Base-by-base conservation (phyloP, 2,797 vertebrate species). In the Syngnathus rostellatus region DNA sequence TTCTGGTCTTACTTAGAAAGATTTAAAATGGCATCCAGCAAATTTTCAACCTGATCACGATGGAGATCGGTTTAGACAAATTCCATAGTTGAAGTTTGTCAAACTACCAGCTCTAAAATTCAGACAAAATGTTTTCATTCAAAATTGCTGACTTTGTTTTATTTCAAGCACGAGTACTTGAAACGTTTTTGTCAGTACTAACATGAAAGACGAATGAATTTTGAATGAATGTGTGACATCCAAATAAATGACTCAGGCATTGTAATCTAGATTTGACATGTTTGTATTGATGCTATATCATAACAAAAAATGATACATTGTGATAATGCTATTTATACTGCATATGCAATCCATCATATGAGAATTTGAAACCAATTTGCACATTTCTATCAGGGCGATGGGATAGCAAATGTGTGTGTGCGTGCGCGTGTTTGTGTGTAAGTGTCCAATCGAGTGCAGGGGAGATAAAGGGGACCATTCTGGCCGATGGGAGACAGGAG, bases 401-500 rank as follows among this genome's bases (percentile, higher is more conserved):
- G 31, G 14, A 16, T 14, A 58, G 25, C 31, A 8, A n/a, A 9
- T n/a, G 8, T 38, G 48, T 21, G 48, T 40, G 37, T 68, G 8
- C 65, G 62, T 67, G 46, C 64, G 41, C 14, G 1, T 62, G 61
- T 68, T 6, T 68, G 62, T 63, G 54, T 66, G 40, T 63, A 40
- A 62, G 65, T 66, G 23, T 37, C 62, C 59, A 23, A 45, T 39
- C 57, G 3, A 62, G 61, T 63, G 59, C 61, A 69, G 62, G 69
- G 46, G 62, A 65, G 76, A 78, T 73, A 70, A 39, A 70, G 73
- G 70, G 70, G 70, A 68, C 77, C 63, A 54, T 62, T 70, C 39
- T 64, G 74, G 77, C 77, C 53, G 55, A 69, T 68, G 65, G 73
- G 75, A 85, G 82, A 84, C 77, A 79, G 79, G 76, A 68, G 81